Base-by-base conservation (phyloP, 2,888 invertebrate genomes). In the Drosophila tanythrix region DNA sequence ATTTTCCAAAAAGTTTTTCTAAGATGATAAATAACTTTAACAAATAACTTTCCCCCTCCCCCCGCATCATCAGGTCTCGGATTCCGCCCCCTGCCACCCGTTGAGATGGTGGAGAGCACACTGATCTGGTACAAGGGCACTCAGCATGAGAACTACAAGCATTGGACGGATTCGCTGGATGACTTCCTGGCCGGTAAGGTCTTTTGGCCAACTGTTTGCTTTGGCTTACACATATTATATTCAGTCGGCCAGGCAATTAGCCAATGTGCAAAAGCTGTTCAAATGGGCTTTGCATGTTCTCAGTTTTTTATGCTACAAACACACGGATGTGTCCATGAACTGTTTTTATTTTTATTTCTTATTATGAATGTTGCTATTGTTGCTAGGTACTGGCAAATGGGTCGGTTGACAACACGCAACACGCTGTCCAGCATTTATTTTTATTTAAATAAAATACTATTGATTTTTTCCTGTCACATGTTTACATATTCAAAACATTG, bases 61-160 rank as follows among this genome's bases (percentile, higher is more conserved):
- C 46, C 0, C 46, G 7, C 7, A 25, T 8, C 25, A 25, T 48
- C 29, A 93, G 93, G 99, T 61, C 94, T 99, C 65, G 99, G 99
- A 74, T 99, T 98, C 94, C 95, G 99, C 79, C 99, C 99, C 10
- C 95, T 97, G 95, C 98, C 99, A 10, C 96, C 97, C 51, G 94
- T 95, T 65, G 95, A 95, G 46, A 98, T 98, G 92, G 96, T 98
- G 51, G 97, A 98, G 87, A 99, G 98, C 92, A 98, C 99, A 40
- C 95, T 99, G 79, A 98, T 99, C 93, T 97, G 98, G 97, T 99
- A 98, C 94, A 96, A 96, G 92, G 97, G 97, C 50, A 96, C 97
- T 21, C 96, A 96, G 73, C 94, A 94, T 65, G 95, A 95, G 57
- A 97, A 97, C 91, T 97, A 96, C 91, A 94, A 95, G 78, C 95